Conservation (phyloP, 2,888 invertebrate species). For the Dugesia japonica region DNA sequence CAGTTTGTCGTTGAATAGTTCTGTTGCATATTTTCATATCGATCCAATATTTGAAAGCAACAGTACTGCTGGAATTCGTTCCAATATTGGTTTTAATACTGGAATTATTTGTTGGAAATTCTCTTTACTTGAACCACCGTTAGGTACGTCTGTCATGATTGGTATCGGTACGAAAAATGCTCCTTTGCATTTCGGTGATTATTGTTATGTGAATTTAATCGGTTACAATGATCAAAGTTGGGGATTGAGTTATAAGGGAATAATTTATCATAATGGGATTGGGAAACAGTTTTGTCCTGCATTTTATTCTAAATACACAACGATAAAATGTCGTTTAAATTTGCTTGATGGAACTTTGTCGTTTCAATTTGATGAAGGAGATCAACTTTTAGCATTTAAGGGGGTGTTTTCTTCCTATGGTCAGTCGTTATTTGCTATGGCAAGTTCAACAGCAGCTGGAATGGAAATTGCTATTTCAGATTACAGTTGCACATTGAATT, state of each 20-base stretch:
- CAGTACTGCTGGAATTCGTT: slow-evolving; percentile 39
- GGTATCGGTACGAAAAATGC: slow-evolving; percentile 40
- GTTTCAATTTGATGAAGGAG: slow-evolving; percentile 39
- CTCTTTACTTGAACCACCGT: slow-evolving; percentile 39
- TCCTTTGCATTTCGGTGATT: slow-evolving; percentile 37
- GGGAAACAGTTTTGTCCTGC: slow-evolving; percentile 39
- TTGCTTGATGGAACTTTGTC: slow-evolving; percentile 39
- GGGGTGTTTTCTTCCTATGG: slow-evolving; percentile 36
- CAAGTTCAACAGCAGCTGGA: slow-evolving; percentile 39
- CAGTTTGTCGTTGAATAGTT: slow-evolving; percentile 36
- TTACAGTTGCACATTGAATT: background rate
- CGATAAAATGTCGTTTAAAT: slow-evolving; percentile 40
- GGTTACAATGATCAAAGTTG: slow-evolving; percentile 40
- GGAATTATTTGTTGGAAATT: slow-evolving; percentile 42
- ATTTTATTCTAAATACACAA: slow-evolving; percentile 38
- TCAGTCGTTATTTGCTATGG: slow-evolving; percentile 39
- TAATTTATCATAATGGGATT: slow-evolving; percentile 39
- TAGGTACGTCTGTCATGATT: slow-evolving; percentile 41
- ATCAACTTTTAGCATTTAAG: slow-evolving; percentile 40
- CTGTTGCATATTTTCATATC: slow-evolving; percentile 38
- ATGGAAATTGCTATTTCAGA: slow-evolving; percentile 37
- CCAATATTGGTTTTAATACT: slow-evolving; percentile 38
- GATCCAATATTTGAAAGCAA: slow-evolving; percentile 38
- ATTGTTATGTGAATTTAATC: slow-evolving; percentile 39
- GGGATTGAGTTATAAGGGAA: slow-evolving; percentile 42